phyloP scores from a whole-genome alignment of 2,888 invertebrate species.

The Linyphia triangularis region DNA sequence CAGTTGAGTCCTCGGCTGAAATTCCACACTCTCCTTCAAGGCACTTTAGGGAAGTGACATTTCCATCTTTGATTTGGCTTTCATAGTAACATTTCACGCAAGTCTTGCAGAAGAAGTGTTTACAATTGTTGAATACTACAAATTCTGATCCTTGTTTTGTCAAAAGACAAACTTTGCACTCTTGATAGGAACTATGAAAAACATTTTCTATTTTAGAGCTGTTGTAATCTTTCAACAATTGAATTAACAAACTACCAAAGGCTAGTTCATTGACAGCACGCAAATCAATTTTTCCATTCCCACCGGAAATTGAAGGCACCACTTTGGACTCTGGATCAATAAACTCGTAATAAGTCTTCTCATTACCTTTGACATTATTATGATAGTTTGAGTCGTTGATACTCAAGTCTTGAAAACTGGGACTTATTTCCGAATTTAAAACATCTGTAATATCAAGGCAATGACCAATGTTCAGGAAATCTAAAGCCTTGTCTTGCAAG shows the following conservation, averaged over 20 bases:
- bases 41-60: conserved; percentile 81
- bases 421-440: conserved; percentile 26
- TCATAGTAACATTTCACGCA: conserved; percentile 83
- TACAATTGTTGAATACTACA: conserved; percentile 82
- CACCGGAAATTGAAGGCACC: conserved; percentile 39
- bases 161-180: conserved; percentile 83
- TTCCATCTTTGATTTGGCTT: conserved; percentile 83
- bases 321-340: no score
- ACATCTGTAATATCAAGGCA: conserved; percentile 60
- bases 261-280: conserved; percentile 56
- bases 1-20: conserved; percentile 82
- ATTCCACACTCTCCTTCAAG: conserved; percentile 83
- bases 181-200: conserved; percentile 79
- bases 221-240: conserved; percentile 79
- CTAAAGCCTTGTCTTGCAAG: conserved; percentile 82
- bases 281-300: conserved; percentile 33
- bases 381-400: neutral
- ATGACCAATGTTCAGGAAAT: conserved; percentile 77
- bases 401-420: neutral
- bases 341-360: neutral
- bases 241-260: conserved; percentile 75
- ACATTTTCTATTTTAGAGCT: conserved; percentile 77
- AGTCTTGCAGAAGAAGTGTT: conserved; percentile 83
- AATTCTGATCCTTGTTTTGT: conserved; percentile 81
- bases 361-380: neutral